Conservation (phyloP, 2,888 invertebrate genomes). For the Uloborus plumipes region DNA sequence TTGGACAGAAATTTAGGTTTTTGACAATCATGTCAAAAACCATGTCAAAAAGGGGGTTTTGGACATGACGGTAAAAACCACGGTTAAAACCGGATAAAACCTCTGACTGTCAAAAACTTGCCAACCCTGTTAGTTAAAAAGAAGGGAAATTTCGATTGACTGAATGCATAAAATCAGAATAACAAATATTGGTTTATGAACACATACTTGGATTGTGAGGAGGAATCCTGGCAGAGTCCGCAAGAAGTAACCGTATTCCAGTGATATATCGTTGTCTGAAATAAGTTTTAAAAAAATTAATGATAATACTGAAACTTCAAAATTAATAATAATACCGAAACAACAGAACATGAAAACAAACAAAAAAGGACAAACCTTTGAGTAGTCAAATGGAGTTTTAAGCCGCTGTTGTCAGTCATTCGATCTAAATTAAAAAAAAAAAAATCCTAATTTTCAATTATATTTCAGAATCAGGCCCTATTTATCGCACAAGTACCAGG, state of each 20-base stretch:
- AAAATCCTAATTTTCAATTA: too few species aligned
- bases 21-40: too few species aligned
- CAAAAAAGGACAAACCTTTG: conserved; percentile 29
- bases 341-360: not conserved
- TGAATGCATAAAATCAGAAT: not conserved
- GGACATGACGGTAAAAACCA: too few species aligned
- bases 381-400: conserved; percentile 58
- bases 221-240: conserved; percentile 70
- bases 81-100: too few species aligned
- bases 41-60: too few species aligned
- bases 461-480: too few species aligned
- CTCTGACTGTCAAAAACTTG: too few species aligned
- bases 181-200: not conserved
- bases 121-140: too few species aligned
- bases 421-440: conserved; percentile 50
- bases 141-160: too few species aligned
- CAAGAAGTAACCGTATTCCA: conserved; percentile 71
- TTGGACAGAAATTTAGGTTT: too few species aligned
- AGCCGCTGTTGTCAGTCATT: conserved; percentile 67
- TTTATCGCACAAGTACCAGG: too few species aligned
- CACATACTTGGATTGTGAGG: conserved; percentile 69
- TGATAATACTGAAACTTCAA: not conserved
- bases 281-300: not conserved
- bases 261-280: conserved; percentile 69
- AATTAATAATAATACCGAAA: not conserved